Evolutionary conservation across 2,113 vertebrate genomes (phyloP).

Genomic region (Pygoscelis antarcticus): DNA sequence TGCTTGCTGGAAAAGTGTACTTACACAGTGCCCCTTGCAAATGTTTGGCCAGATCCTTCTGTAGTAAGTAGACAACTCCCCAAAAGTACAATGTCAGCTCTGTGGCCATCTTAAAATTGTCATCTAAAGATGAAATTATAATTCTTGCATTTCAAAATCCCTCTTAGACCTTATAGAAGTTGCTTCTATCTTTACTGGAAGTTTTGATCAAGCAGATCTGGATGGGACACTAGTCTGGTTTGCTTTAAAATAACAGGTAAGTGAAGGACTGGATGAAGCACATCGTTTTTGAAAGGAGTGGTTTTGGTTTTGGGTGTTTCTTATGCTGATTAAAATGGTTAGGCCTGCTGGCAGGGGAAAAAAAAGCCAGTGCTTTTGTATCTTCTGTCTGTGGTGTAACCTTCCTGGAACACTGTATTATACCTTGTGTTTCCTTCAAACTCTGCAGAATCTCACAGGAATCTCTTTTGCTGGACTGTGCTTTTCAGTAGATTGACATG

Average conservation of each 20-base stretch:
- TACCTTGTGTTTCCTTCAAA: neutral
- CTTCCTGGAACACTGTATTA: neutral
- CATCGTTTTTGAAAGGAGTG: neutral
- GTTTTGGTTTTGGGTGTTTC: slow-evolving; percentile 14
- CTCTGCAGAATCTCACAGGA: neutral
- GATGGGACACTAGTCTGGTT: neutral
- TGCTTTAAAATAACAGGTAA: neutral
- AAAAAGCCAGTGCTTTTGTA: neutral
- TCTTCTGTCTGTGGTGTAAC: neutral
- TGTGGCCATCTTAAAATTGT: neutral
- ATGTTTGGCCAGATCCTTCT: neutral
- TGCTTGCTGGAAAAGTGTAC: neutral
- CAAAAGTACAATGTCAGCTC: neutral
- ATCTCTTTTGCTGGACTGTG: neutral
- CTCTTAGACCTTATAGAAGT: neutral
- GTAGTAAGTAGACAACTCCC: neutral
- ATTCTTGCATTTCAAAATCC: neutral
- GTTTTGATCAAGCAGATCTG: neutral
- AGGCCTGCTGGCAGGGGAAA: neutral
- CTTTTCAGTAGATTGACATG: neutral
- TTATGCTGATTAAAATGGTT: neutral
- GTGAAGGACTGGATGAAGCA: neutral
- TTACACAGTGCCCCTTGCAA: neutral
- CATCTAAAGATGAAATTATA: neutral
- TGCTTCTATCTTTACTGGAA: neutral